Base-by-base conservation (phyloP, 2,797 vertebrate species). In the Siniperca undulata region DNA sequence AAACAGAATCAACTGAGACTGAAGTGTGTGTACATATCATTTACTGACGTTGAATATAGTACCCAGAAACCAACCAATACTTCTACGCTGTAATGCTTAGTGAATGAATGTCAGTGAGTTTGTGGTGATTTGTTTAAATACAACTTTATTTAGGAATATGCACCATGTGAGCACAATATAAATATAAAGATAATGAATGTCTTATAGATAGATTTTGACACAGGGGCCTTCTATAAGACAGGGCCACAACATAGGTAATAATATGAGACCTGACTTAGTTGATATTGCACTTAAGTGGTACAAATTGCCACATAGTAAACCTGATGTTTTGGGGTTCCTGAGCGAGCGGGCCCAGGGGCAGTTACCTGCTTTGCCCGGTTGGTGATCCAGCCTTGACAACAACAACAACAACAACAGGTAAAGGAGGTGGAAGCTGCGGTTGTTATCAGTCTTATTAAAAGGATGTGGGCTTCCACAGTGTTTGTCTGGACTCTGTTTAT, bases 401-500 rank as follows among this genome's bases (percentile, higher is more conserved):
- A 53, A 44, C 40, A 65, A 56, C 34, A 74, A 67, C 20, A 60
- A 50, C 62, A 74, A 34, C 67, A 80, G 70, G 73, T 86, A 61
- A 62, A 72, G 58, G 59, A 72, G 16, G 40, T 34, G 58, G 74
- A 74, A 68, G 70, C 68, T 34, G 75, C 69, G 68, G 74, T 78
- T 56, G 14, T 78, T 74, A 64, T 87, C 81, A 65, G 69, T 44
- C 75, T 86, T 38, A 80, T 80, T 78, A 85, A 86, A 83, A 82
- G 74, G 65, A 85, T 73, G 74, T 38, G 71, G 76, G 77, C 67
- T 60, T 70, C 71, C 76, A 52, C 61, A 20, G 17, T 82, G 84
- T 83, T 84, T 46, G 76, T 88, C 85, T 88, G 89, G 80, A 80
- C 82, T 59, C 16, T 86, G 62, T 84, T 72, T 83, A 71, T 84